Base-by-base conservation (phyloP, 1,140 invertebrate genomes). In the Spodoptera litura region DNA sequence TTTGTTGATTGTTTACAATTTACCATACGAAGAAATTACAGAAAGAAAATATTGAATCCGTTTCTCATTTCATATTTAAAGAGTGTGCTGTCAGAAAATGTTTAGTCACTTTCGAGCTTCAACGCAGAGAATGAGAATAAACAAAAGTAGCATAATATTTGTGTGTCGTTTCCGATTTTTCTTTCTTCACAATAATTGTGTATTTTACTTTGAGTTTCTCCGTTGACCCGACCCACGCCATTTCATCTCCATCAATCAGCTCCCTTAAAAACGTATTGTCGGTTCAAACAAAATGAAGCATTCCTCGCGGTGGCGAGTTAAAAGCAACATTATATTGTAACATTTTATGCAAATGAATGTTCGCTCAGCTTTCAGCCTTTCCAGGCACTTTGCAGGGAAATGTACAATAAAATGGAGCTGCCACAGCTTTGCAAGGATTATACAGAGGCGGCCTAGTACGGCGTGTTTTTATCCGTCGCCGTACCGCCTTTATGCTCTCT, bases 281-380 rank as follows among this genome's bases (percentile, higher is more conserved):
- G 70, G 52, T 70, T 73, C 61, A 84, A 81, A 84, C 83, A 87
- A 83, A 84, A 84, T 80, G 72, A 66, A 52, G 81, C 77, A 71
- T 81, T 77, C 51, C 58, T 73, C 44, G 73, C 25, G 74, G 72
- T 66, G 74, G 61, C 58, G 73, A 80, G 79, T 84, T 84, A 83
- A 84, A 83, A 84, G 86, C 81, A 74, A 75, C 78, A 83, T 84
- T 83, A 85, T 85, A 79, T 85, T 68, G 74, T 79, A 80, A 76
- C 73, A 81, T 83, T 88, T 85, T 81, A 88, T 88, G 83, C 83
- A 86, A 86, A 88, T 85, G 82, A 83, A 82, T 83, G 78, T 78
- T 82, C 81, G 73, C 61, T 59, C 73, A 80, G 83, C 85, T 86
- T 86, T 83, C 81, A 85, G 81, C 68, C 77, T 83, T 83, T 75